phyloP scores from a whole-genome alignment of 2,113 vertebrate genomes.

The Bettongia penicillata region DNA sequence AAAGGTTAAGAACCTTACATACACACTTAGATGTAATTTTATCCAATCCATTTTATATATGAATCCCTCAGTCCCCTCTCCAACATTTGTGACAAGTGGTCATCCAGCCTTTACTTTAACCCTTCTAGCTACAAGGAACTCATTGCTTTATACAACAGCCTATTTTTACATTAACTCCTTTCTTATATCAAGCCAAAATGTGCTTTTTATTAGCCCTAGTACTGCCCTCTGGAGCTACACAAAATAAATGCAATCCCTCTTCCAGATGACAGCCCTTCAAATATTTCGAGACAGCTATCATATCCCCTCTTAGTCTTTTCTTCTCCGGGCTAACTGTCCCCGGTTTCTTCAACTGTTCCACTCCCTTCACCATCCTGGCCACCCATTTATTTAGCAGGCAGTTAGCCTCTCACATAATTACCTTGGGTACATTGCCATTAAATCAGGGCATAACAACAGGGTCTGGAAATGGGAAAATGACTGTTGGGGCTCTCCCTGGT shows the following conservation, averaged over 20 bases:
- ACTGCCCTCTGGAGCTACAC: neutral
- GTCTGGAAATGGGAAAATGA: conserved; percentile 36
- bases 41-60: neutral
- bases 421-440: conserved; percentile 37
- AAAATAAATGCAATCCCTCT: neutral
- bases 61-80: neutral
- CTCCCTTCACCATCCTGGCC: neutral
- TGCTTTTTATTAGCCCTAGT: neutral
- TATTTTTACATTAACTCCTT: neutral
- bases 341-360: neutral
- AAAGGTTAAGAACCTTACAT: neutral
- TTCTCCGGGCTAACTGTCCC: neutral
- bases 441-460: conserved; percentile 23
- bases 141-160: neutral
- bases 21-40: neutral
- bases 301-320: neutral
- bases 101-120: neutral
- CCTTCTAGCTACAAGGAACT: neutral
- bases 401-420: neutral
- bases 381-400: neutral
- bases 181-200: neutral
- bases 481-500: conserved; percentile 20
- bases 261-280: neutral
- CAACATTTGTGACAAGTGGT: neutral
- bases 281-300: neutral